Evolutionary conservation across 2,797 vertebrate genomes (phyloP).

Genomic region (Macropodus opercularis): DNA sequence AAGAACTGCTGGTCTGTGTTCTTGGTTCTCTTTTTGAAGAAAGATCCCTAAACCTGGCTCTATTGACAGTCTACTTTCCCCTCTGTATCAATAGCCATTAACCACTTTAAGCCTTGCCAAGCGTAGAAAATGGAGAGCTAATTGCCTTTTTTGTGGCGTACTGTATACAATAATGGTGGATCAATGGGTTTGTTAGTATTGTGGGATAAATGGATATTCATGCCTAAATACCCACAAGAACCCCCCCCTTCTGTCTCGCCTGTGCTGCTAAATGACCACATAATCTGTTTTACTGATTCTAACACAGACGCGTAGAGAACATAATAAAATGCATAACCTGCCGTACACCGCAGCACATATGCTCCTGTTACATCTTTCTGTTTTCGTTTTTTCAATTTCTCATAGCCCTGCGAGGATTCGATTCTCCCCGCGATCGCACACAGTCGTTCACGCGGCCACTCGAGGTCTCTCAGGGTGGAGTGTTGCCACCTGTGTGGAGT

Average conservation of each 20-base stretch:
- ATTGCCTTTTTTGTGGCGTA: slow-evolving; percentile 47
- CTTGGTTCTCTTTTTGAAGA: slow-evolving; percentile 35
- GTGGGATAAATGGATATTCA: slow-evolving; percentile 51
- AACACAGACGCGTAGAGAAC: neutral
- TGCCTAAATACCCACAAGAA: slow-evolving; percentile 38
- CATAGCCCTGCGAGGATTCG: neutral
- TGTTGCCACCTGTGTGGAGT: slow-evolving; percentile 66
- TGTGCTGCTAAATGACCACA: slow-evolving; percentile 2
- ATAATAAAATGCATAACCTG: neutral
- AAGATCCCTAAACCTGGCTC: slow-evolving; percentile 32
- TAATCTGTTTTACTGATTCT: slow-evolving; percentile 2
- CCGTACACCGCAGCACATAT: neutral
- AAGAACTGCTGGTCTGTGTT: slow-evolving; percentile 24
- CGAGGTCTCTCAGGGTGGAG: slow-evolving; percentile 55
- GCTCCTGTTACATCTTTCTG: neutral
- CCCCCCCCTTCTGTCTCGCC: slow-evolving; percentile 11
- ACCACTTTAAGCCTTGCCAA: slow-evolving; percentile 64
- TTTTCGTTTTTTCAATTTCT: neutral
- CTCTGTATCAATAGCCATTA: slow-evolving; percentile 69
- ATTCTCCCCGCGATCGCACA: neutral
- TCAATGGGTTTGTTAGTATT: slow-evolving; percentile 61
- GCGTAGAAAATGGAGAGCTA: slow-evolving; percentile 58
- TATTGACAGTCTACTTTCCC: slow-evolving; percentile 66
- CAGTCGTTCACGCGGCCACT: slow-evolving; percentile 20
- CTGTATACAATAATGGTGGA: slow-evolving; percentile 59